These are phyloP conservation scores for Isaurus tuberculatus DNA, from an alignment of 92 coral and sea anemone species.

Conservation along the genomic window DNA sequence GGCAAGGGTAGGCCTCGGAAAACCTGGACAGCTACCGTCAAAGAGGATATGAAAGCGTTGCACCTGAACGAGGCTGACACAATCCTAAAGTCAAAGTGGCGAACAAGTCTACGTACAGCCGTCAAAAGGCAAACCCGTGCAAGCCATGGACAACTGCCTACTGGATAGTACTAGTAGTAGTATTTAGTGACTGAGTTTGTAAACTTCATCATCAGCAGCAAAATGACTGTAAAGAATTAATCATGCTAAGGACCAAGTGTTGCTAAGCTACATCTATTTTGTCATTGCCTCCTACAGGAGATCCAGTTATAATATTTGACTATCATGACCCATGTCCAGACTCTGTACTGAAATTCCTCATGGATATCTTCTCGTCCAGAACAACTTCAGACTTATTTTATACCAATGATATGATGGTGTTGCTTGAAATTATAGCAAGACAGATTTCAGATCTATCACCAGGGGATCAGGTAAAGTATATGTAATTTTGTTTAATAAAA, in stretches of 20 bases:
- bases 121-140: too few species aligned
- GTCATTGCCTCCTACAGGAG: constrained; percentile 72
- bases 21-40: too few species aligned
- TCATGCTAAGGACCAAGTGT: not conserved
- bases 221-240: not conserved
- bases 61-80: too few species aligned
- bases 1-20: too few species aligned
- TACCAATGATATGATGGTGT: constrained; percentile 87
- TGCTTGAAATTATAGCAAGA: constrained; percentile 87
- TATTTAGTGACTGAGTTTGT: too few species aligned
- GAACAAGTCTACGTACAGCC: too few species aligned
- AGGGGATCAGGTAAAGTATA: constrained; percentile 71
- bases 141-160: too few species aligned
- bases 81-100: too few species aligned
- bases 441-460: constrained; percentile 85
- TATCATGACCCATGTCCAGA: constrained; percentile 78
- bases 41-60: too few species aligned
- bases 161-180: too few species aligned
- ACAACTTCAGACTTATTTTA: constrained; percentile 91
- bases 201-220: too few species aligned
- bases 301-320: constrained; percentile 83
- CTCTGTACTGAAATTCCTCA: constrained; percentile 86
- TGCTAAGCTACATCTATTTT: too few species aligned
- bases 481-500: not conserved
- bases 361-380: constrained; percentile 84